Conservation (phyloP, 1,140 invertebrate species). For the Pararge aegeria region DNA sequence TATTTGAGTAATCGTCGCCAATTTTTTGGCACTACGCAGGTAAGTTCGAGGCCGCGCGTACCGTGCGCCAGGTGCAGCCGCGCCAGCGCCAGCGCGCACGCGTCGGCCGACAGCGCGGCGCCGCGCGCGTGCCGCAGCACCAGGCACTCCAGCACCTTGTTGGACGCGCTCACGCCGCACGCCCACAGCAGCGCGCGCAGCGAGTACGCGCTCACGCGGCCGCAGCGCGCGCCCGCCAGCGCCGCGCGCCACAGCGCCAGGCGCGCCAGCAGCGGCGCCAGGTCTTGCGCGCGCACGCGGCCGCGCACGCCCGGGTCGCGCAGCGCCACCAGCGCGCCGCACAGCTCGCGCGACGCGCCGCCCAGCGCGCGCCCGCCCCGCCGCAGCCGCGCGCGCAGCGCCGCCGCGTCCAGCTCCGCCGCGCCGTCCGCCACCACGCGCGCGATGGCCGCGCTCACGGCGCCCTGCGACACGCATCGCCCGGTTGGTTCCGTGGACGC, state of each 20-base stretch:
- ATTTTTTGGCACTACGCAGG: slow-evolving; percentile 4
- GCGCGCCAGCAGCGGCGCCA: slow-evolving; percentile 81
- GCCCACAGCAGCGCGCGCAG: slow-evolving; percentile 79
- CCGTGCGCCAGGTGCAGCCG: slow-evolving; percentile 87
- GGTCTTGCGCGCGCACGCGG: slow-evolving; percentile 71
- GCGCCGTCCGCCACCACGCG: neutral
- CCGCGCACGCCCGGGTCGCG: slow-evolving; percentile 69
- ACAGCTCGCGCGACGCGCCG: slow-evolving; percentile 25
- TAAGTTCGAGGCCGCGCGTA: slow-evolving; percentile 46
- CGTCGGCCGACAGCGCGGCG: slow-evolving; percentile 81
- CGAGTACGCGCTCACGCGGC: slow-evolving; percentile 16
- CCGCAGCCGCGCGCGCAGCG: slow-evolving; percentile 79
- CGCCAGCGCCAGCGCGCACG: slow-evolving; percentile 85
- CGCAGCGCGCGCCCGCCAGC: slow-evolving; percentile 37
- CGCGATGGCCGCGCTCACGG: neutral
- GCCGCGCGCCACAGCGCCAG: slow-evolving; percentile 55
- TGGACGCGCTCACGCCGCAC: slow-evolving; percentile 85
- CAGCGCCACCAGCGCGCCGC: slow-evolving; percentile 33
- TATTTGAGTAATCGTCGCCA: neutral
- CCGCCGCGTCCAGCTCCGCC: neutral
- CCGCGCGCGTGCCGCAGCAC: slow-evolving; percentile 85
- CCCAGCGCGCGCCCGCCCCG: slow-evolving; percentile 33
- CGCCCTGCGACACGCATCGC: too few relatives aligned
- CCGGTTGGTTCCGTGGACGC: too few relatives aligned
- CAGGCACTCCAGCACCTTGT: slow-evolving; percentile 88